Percentiles rank a stretch among this genome's conserved stretches.
These are phyloP conservation scores for Lycocorax pyrrhopterus DNA, from an alignment of 2,113 vertebrate species.

Conservation along the genomic window DNA sequence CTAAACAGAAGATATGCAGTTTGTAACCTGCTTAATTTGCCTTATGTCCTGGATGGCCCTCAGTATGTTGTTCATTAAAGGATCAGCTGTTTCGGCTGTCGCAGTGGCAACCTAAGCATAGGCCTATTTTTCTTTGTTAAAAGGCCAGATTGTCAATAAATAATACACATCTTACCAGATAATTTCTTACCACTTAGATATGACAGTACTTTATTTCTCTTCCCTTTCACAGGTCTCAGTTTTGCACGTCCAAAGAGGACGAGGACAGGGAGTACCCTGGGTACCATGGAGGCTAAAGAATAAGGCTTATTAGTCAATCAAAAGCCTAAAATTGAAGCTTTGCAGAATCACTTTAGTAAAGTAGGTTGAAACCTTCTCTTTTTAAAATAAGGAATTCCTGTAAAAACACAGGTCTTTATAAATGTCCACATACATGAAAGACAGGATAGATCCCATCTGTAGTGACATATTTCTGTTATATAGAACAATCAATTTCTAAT, in stretches of 20 bases:
- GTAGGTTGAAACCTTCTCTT: not conserved
- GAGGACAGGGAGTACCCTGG: not conserved
- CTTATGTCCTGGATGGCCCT: conserved; percentile 78
- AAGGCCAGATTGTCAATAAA: conserved; percentile 75
- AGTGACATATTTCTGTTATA: conserved; percentile 31
- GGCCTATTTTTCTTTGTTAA: conserved; percentile 82
- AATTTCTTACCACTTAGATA: not conserved
- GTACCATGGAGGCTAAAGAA: not conserved
- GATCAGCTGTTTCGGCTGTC: conserved; percentile 76
- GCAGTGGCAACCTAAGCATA: conserved; percentile 65
- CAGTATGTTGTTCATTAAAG: conserved; percentile 80
- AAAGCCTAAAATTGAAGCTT: not conserved
- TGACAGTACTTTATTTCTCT: not conserved
- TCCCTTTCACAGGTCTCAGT: not conserved
- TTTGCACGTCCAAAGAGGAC: not conserved
- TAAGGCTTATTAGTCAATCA: not conserved
- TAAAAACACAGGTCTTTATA: not conserved
- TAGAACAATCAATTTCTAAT: conserved; percentile 34
- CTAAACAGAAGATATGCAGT: conserved; percentile 74
- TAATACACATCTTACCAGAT: conserved; percentile 52
- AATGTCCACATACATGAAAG: not conserved
- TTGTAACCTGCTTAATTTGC: conserved; percentile 78
- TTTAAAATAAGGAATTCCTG: conserved; percentile 1
- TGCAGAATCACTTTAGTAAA: not conserved
- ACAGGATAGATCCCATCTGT: not conserved